These are phyloP conservation scores for Eospalax fontanierii DNA, from an alignment of 2,797 vertebrate species.

Conservation along the genomic window DNA sequence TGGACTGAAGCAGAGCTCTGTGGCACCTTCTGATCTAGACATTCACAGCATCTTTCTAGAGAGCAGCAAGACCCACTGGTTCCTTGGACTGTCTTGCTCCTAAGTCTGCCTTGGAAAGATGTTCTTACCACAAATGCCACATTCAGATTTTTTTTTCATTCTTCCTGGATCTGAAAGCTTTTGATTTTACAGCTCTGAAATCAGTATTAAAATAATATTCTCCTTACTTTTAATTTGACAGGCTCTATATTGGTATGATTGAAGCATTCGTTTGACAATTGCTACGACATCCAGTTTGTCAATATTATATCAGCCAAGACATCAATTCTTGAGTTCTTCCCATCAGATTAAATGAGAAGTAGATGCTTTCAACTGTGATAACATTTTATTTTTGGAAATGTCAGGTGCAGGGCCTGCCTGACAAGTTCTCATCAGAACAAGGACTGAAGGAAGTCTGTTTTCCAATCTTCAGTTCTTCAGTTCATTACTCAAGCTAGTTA, in stretches of 20 bases:
- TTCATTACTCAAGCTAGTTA: conserved; percentile 93
- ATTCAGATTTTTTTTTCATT: conserved; percentile 11
- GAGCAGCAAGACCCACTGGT: background rate
- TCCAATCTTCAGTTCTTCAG: conserved; percentile 92
- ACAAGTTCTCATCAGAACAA: conserved; percentile 94
- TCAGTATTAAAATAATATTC: background rate
- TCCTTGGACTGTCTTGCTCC: background rate
- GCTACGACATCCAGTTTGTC: conserved; percentile 89
- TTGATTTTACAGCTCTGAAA: conserved; percentile 9
- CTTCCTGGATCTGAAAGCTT: conserved; percentile 31
- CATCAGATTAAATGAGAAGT: conserved; percentile 94
- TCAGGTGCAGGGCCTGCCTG: conserved; percentile 95
- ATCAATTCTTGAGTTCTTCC: conserved; percentile 95
- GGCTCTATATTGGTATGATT: background rate
- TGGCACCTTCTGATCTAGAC: background rate
- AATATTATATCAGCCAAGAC: conserved; percentile 89
- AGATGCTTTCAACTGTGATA: conserved; percentile 93
- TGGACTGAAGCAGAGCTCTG: background rate
- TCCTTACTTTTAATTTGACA: conserved; percentile 13
- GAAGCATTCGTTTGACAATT: conserved; percentile 83
- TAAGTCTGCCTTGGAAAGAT: background rate
- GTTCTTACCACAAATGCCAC: background rate
- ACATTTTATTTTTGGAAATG: conserved; percentile 95
- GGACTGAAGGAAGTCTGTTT: conserved; percentile 94
- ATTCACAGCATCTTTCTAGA: background rate